Evolutionary conservation across 2,113 vertebrate species (phyloP).

Genomic region (Todiramphus chloris): DNA sequence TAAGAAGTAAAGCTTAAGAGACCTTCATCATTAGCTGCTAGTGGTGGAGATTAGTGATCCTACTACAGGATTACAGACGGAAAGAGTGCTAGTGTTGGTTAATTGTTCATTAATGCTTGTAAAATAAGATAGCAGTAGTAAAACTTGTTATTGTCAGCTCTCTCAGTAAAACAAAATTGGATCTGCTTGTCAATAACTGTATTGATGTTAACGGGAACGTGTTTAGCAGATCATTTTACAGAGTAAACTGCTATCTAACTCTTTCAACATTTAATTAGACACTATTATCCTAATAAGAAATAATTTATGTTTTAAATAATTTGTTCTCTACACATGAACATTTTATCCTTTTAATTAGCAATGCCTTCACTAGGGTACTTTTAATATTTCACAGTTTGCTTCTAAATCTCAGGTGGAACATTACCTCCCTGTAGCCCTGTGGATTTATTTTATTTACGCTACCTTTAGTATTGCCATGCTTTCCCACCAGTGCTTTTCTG

Average conservation of each 20-base stretch:
- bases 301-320: conserved; percentile 41
- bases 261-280: conserved; percentile 69
- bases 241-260: conserved; percentile 58
- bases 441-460: conserved; percentile 26
- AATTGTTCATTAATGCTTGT: conserved; percentile 89
- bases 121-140: conserved; percentile 80
- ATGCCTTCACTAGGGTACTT: neutral
- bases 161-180: conserved; percentile 73
- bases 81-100: conserved; percentile 83
- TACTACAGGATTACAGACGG: conserved; percentile 84
- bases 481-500: neutral
- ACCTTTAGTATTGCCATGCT: neutral
- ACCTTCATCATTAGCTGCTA: conserved; percentile 89
- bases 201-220: conserved; percentile 67
- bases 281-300: conserved; percentile 48
- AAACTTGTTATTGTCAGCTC: conserved; percentile 77
- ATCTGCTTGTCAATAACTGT: conserved; percentile 68
- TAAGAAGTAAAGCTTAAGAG: conserved; percentile 87
- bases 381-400: conserved; percentile 60
- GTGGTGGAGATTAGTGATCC: conserved; percentile 86
- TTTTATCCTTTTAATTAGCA: conserved; percentile 23
- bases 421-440: neutral
- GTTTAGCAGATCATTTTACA: conserved; percentile 69
- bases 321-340: neutral
- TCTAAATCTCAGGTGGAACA: conserved; percentile 29